Conservation (phyloP, 2,797 vertebrate genomes). For the Leucoraja ocellata region DNA sequence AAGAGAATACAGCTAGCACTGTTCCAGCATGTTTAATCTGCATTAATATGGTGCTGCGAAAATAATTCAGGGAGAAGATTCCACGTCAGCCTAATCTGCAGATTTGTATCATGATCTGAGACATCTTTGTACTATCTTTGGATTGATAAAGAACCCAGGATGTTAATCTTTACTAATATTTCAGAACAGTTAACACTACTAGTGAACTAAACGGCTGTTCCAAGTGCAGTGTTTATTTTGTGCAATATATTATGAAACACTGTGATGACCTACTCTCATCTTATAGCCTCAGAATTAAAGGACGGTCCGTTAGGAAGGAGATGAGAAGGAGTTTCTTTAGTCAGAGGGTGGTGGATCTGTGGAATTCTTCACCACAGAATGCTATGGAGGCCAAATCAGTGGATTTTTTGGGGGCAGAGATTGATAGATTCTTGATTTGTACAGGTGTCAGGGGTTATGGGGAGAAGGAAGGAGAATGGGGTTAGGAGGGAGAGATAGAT, state of each 20-base stretch:
- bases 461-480: no score
- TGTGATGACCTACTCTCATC: background rate
- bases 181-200: background rate
- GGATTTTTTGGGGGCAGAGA: no score
- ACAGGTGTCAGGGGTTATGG: no score
- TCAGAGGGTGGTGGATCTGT: no score
- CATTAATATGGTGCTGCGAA: background rate
- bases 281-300: no score
- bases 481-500: no score
- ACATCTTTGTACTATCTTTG: background rate
- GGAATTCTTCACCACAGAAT: no score
- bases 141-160: background rate
- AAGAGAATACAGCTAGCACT: background rate
- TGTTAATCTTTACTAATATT: background rate
- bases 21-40: background rate
- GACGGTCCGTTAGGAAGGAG: no score
- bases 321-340: no score
- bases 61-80: background rate
- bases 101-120: background rate
- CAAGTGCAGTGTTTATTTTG: background rate
- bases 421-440: no score
- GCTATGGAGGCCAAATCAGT: no score
- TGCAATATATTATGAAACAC: background rate
- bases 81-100: conserved; percentile 10
- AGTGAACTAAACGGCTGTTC: background rate